Percentiles rank a stretch among this genome's conserved stretches.
phyloP scores from a whole-genome alignment of 2,888 invertebrate species.

The Megalurothrips usitatus region DNA sequence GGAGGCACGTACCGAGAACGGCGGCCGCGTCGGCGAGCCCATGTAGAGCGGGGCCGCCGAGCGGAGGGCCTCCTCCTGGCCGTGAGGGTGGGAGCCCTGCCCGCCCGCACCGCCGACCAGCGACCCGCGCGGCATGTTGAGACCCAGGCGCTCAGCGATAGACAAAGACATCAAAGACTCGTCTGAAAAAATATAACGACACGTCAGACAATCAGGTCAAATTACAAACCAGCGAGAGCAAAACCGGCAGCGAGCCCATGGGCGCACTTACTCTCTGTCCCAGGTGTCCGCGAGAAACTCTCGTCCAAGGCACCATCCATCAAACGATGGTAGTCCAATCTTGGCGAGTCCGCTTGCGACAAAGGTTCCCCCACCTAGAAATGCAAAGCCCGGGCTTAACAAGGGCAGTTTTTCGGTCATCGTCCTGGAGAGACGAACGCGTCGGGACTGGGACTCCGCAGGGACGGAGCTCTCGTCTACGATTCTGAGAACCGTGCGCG shows the following conservation, averaged over 20 bases:
- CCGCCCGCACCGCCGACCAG: slow-evolving; percentile 45
- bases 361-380: not conserved
- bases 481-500: no score
- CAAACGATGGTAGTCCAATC: slow-evolving; percentile 5
- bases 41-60: not conserved
- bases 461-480: no score
- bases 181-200: slow-evolving; percentile 33
- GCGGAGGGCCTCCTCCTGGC: slow-evolving; percentile 31
- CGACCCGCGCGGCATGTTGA: slow-evolving; percentile 54
- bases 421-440: no score
- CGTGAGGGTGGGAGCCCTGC: no score
- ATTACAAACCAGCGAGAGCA: not conserved
- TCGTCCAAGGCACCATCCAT: slow-evolving; percentile 13
- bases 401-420: no score
- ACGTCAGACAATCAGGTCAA: not conserved
- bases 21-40: not conserved
- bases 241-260: no score
- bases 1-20: not conserved
- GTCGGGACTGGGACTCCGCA: no score
- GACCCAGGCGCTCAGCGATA: slow-evolving; percentile 54
- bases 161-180: slow-evolving; percentile 46
- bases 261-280: not conserved
- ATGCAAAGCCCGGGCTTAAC: no score
- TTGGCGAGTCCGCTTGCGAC: not conserved
- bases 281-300: not conserved